Percentiles rank a stretch among this genome's conserved stretches.
Evolutionary conservation across 2,113 vertebrate species (phyloP).

Genomic region (Cyphomyrus discorhynchus): DNA sequence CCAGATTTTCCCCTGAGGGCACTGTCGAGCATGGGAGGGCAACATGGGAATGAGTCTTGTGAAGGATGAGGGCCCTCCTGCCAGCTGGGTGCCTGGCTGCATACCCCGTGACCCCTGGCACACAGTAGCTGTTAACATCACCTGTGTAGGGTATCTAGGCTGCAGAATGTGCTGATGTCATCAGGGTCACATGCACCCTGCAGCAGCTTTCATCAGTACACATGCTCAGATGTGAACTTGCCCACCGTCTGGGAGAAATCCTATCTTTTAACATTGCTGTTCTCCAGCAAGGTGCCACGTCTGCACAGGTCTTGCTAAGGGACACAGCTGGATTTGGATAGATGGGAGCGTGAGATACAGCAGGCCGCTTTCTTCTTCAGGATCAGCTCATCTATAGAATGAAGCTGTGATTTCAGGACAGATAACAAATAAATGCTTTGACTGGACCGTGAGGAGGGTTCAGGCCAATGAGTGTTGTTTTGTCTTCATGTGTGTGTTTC

Average conservation of each 20-base stretch:
- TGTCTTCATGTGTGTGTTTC: neutral
- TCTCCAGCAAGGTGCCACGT: neutral
- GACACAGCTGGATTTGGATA: neutral
- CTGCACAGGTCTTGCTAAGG: neutral
- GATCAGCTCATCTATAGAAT: neutral
- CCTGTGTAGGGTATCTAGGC: slow-evolving; percentile 3
- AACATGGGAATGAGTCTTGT: neutral
- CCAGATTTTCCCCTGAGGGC: neutral
- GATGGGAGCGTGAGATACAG: neutral
- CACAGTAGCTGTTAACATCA: slow-evolving; percentile 5
- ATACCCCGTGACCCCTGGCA: slow-evolving; percentile 46
- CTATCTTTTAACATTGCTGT: neutral
- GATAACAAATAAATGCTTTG: neutral
- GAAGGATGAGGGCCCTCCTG: slow-evolving; percentile 29
- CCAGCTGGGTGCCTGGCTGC: slow-evolving; percentile 34
- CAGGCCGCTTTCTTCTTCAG: neutral
- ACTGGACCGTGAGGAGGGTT: neutral
- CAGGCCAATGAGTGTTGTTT: neutral
- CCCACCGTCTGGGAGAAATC: neutral
- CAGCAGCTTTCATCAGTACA: neutral
- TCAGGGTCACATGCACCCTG: slow-evolving; percentile 14
- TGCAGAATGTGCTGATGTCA: slow-evolving; percentile 31
- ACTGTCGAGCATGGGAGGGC: neutral
- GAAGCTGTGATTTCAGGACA: neutral
- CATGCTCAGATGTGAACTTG: slow-evolving; percentile 5